phyloP scores from a whole-genome alignment of 2,797 vertebrate genomes.

The Alcedo atthis region DNA sequence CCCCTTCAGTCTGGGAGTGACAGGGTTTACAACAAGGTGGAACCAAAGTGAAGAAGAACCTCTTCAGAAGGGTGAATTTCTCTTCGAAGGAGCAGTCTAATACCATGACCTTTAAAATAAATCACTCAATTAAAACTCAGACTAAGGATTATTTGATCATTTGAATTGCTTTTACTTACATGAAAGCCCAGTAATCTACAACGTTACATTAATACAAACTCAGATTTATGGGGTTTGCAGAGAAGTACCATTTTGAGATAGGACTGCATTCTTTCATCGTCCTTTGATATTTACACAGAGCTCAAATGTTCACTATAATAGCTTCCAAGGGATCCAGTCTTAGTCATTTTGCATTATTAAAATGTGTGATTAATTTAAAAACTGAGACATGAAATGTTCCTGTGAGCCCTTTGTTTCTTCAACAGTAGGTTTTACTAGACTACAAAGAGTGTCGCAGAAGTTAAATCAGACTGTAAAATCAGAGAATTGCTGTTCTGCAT shows the following conservation, averaged over 20 bases:
- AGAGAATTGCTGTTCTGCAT: constrained; percentile 32
- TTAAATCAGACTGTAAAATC: constrained; percentile 30
- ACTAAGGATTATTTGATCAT: constrained; percentile 62
- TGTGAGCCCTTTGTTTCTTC: constrained; percentile 47
- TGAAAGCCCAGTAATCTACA: constrained; percentile 60
- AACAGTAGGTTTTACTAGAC: constrained; percentile 22
- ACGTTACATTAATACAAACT: constrained; percentile 60
- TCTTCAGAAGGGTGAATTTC: constrained; percentile 21
- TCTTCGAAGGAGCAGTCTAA: constrained; percentile 47
- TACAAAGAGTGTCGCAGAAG: constrained; percentile 31
- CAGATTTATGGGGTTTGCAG: constrained; percentile 57
- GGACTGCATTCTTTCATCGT: constrained; percentile 56
- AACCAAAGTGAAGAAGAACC: not conserved
- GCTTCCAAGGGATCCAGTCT: constrained; percentile 64
- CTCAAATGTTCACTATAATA: constrained; percentile 72
- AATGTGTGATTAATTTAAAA: constrained; percentile 62
- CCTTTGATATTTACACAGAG: constrained; percentile 73
- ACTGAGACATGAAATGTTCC: constrained; percentile 53
- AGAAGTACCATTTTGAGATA: constrained; percentile 60
- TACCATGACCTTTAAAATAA: constrained; percentile 64
- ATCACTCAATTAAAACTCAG: constrained; percentile 68
- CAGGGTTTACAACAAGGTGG: not conserved
- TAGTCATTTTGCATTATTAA: constrained; percentile 63
- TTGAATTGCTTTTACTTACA: constrained; percentile 67
- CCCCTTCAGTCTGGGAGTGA: not conserved